phyloP scores from a whole-genome alignment of 2,888 invertebrate species.

The Carpatolechia fugitivella region DNA sequence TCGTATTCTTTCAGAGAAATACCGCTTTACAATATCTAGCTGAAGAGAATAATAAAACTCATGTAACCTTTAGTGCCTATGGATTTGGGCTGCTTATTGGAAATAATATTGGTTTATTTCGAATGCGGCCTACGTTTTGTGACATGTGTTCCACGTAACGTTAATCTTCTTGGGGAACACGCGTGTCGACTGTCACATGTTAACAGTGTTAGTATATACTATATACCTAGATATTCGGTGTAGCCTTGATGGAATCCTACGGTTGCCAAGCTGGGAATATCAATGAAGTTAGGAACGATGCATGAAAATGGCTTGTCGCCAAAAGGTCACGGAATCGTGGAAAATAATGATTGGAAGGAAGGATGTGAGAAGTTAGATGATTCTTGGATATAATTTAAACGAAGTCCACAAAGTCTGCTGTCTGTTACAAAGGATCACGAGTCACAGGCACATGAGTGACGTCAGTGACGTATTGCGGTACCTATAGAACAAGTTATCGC shows the following conservation, averaged over 20 bases:
- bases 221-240: background rate
- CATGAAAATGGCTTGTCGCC: background rate
- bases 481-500: background rate
- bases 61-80: background rate
- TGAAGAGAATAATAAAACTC: slow-evolving; percentile 2
- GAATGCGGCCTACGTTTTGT: background rate
- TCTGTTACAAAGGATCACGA: no score
- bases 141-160: background rate
- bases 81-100: background rate
- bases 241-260: no score
- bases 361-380: no score
- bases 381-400: background rate
- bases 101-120: slow-evolving; percentile 3
- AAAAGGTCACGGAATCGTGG: background rate
- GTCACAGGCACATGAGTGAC: background rate
- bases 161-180: background rate
- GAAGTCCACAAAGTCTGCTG: background rate
- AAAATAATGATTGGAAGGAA: no score
- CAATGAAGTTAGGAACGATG: background rate
- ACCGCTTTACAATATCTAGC: background rate
- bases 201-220: background rate
- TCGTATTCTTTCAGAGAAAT: no score
- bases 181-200: background rate
- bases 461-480: background rate
- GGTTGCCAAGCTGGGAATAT: background rate